Base-by-base conservation (phyloP, 1,140 invertebrate genomes). In the Drosophila lacteicornis region DNA sequence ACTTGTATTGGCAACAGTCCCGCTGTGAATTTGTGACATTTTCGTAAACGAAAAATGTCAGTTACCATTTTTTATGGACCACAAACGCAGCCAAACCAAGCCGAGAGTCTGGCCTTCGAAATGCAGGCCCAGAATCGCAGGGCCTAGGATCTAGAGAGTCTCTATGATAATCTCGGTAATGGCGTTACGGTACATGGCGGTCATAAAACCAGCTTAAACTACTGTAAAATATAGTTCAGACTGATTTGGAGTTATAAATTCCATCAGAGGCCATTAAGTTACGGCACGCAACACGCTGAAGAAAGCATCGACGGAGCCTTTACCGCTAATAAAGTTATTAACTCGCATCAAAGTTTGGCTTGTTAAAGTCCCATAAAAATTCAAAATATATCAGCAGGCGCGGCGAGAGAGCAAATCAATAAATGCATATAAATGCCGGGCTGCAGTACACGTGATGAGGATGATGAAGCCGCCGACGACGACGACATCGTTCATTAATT, bases 41-140 rank as follows among this genome's bases (percentile, higher is more conserved):
- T 92, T 92, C 74, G 91, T 92, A 92, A 92, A 92, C 91, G 91
- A 92, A 92, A 92, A 92, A 92, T 91, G 91, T 91, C 91, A 92
- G 91, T 92, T 92, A 92, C 79, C 71, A 92, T 80, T 92, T 92
- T 92, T 92, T 92, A 92, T 92, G 91, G 80, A 79, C 79, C 61
- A 53, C 77, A 78, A 50, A 55, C 47, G 61, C 27, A 60, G 17
- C 27, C 43, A 59, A 60, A 50, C 43, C 42, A 33, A 47, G 36
- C 47, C 30, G 38, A 62, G 49, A 11, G 19, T 43, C 38, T 43
- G 36, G 51, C 49, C 19, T 38, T 17, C 11, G 27, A 38, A 36
- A 36, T 11, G 33, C 1, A 27, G 53, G 36, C 25, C 53, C 51
- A 57, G 25, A 42, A 58, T 11, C 17, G n/a, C 58, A 78, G 81